Evolutionary conservation across 2,113 vertebrate genomes (phyloP), one percentile per base, ranked within the genome.

Genomic region (Panurus biarmicus): DNA sequence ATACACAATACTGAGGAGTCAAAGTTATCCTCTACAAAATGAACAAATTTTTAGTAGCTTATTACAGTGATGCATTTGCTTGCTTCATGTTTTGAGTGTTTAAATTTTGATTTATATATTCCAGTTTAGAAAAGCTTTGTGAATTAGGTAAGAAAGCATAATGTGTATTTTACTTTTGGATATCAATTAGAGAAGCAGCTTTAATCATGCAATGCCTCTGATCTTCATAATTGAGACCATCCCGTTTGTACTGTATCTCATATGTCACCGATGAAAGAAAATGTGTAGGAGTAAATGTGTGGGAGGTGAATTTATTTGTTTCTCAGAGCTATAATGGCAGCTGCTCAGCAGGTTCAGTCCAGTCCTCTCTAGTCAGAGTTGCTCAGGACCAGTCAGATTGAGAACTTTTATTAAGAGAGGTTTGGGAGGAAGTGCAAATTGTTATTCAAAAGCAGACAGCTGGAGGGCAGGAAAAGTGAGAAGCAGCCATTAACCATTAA

Each of bases 371-470:
- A 80, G 42, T 76, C 62, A 87, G 90, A 79, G 62, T 16, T 77
- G 56, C 42, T 77, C 78, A 85, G 72, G 31, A 95, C 10, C 40
- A 67, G 51, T 14, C 47, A 83, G 47, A 62, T 21, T 74, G 70
- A 70, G 47, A 70, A 47, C 71, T 80, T 95, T 89, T 44, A 73
- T 67, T 73, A 77, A 33, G 53, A 94, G 66, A 48, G 5, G n/a
- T 54, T 47, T 79, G 64, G 15, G 20, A 91, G 65, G 72, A 85
- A 93, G 83, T 77, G 60, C 67, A 90, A 90, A 95, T 91, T 70
- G 76, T 75, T 87, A 77, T 76, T 89, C 50, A 78, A 82, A 95
- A 72, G 12, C 35, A 76, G 87, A 85, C 89, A 95, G 95, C 89
- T 94, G 94, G 78, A 95, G 44, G 47, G 85, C 82, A 95, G 81